Evolutionary conservation across 2,888 invertebrate species (phyloP).

Genomic region (Drosophila mulleri): DNA sequence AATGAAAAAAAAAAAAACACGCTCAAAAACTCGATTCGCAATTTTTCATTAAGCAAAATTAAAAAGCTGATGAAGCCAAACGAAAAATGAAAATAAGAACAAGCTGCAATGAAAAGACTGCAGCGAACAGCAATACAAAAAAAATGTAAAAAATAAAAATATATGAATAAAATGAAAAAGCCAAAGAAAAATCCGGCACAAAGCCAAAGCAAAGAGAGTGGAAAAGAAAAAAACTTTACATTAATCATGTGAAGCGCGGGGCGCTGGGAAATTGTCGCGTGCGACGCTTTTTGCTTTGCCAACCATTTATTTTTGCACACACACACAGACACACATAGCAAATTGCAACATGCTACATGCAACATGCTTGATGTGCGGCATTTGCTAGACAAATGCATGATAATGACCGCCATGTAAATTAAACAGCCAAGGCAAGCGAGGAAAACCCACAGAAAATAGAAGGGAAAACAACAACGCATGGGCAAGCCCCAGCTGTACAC

Average conservation of each 20-base stretch:
- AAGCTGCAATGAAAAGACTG: slow-evolving; percentile 31
- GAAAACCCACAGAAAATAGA: slow-evolving; percentile 25
- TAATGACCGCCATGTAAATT: slow-evolving; percentile 67
- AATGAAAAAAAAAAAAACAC: slow-evolving; percentile 1
- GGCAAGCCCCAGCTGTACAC: slow-evolving; percentile 37
- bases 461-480: slow-evolving; percentile 36
- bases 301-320: neutral
- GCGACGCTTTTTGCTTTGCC: slow-evolving; percentile 32
- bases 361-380: slow-evolving; percentile 45
- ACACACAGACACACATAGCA: slow-evolving; percentile 6
- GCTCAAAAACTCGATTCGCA: slow-evolving; percentile 33
- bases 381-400: slow-evolving; percentile 59
- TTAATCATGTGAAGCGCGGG: slow-evolving; percentile 76
- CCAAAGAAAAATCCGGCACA: slow-evolving; percentile 31
- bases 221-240: slow-evolving; percentile 64
- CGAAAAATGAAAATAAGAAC: slow-evolving; percentile 15
- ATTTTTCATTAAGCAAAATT: slow-evolving; percentile 79
- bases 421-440: slow-evolving; percentile 23
- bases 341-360: slow-evolving; percentile 43
- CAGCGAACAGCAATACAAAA: slow-evolving; percentile 1
- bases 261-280: slow-evolving; percentile 66
- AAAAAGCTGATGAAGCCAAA: slow-evolving; percentile 74
- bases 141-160: slow-evolving; percentile 12
- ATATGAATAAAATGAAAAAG: slow-evolving; percentile 9
- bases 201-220: slow-evolving; percentile 2